Base-by-base conservation (phyloP, 2,888 invertebrate genomes). In the Andrena trimmerana region DNA sequence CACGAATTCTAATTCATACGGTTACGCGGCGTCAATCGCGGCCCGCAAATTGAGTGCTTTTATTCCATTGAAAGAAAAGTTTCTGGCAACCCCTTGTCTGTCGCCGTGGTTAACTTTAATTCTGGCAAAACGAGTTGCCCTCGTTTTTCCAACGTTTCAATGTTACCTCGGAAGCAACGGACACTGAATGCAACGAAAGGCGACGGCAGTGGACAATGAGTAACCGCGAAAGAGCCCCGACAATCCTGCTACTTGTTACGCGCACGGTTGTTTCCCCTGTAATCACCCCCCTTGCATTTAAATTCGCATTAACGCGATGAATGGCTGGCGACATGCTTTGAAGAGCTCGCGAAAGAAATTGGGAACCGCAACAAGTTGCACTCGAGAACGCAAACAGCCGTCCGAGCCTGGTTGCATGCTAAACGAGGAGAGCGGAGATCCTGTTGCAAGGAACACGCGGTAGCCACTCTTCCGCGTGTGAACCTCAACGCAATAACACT, bases 311-410 rank as follows among this genome's bases (percentile, higher is more conserved):
- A 72, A 70, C 81, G 29, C 52, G 60, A 50, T 54, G 66, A 74
- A 81, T 80, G 52, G 60, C 48, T 50, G 48, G 69, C 50, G 73
- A 81, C 74, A 54, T 62, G 69, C 48, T 54, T 81, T 70, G 81
- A 81, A 74, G 69, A 66, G 75, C 70, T 83, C 71, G 73, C 65
- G 82, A 73, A 83, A 83, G 83, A 77, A 83, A 83, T 83, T 82
- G 83, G 65, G 72, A 63, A 73, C 72, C 77, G 83, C 83, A 83
- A 83, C 83, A 83, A 83, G 83, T 83, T 83, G 83, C 82, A 83
- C 76, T 83, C 71, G 77, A 77, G 77, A 73, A 70, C 36, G 82
- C 72, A 82, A 83, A 82, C 71, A 77, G 52, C 60, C 77, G 72
- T 60, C 65, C 68, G 60, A 57, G 67, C 60, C 73, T 83, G 82